Evolutionary conservation across 2,113 vertebrate species (phyloP).

Genomic region (Larimichthys polyactis): DNA sequence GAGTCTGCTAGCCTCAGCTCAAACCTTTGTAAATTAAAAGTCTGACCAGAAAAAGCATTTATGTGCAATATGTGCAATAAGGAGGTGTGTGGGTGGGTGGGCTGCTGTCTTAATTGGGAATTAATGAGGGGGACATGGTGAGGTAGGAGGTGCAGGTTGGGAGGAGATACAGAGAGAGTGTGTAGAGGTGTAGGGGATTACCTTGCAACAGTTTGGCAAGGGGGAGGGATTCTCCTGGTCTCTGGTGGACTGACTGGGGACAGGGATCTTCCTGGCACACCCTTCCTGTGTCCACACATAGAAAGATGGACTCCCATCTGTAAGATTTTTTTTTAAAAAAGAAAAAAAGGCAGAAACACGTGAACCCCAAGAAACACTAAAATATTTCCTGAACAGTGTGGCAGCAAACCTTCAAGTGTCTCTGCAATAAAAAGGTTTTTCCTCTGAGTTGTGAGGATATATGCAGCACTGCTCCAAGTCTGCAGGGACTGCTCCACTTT

Average conservation of each 20-base stretch:
- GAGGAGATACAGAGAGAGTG: conserved; percentile 19
- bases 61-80: conserved; percentile 73
- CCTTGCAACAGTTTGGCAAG: conserved; percentile 61
- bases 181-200: conserved; percentile 56
- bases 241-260: conserved; percentile 52
- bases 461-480: conserved; percentile 40
- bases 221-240: conserved; percentile 72
- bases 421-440: conserved; percentile 11
- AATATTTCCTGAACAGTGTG: conserved; percentile 3
- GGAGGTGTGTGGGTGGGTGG: conserved; percentile 71
- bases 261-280: conserved; percentile 66
- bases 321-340: conserved; percentile 12
- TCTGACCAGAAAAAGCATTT: conserved; percentile 74
- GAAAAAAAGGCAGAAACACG: background rate
- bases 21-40: conserved; percentile 78
- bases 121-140: conserved; percentile 79
- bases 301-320: conserved; percentile 8
- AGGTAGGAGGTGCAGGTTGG: conserved; percentile 44
- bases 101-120: conserved; percentile 81
- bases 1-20: conserved; percentile 74
- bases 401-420: conserved; percentile 21
- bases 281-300: conserved; percentile 10
- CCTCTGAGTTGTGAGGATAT: conserved; percentile 31
- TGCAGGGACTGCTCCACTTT: conserved; percentile 58
- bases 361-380: background rate